Conservation (phyloP, 2,888 invertebrate genomes). For the Rhorus exstirpatorius region DNA sequence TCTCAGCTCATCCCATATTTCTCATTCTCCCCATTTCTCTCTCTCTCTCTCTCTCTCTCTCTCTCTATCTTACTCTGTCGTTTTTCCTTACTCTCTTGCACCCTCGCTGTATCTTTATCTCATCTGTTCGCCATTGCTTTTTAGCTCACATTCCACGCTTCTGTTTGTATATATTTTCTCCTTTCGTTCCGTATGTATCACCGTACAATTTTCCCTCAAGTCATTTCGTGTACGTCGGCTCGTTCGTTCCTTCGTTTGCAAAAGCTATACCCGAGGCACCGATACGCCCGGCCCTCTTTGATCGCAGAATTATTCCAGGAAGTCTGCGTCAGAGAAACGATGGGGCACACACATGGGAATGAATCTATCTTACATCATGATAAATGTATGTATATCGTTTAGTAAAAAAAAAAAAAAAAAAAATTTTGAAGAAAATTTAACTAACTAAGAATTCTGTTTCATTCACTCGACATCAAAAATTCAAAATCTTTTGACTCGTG, state of each 20-base stretch:
- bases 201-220: slow-evolving; percentile 24
- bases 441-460: too few species aligned
- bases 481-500: neutral
- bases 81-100: slow-evolving; percentile 29
- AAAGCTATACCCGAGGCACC: slow-evolving; percentile 33
- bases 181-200: neutral
- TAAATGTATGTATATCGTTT: neutral
- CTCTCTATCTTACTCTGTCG: slow-evolving; percentile 50
- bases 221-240: slow-evolving; percentile 39
- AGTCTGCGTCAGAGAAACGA: slow-evolving; percentile 27
- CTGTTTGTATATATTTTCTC: slow-evolving; percentile 23
- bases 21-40: too few species aligned
- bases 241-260: slow-evolving; percentile 60
- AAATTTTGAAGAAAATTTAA: too few species aligned
- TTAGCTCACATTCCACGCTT: slow-evolving; percentile 44
- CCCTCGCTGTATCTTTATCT: slow-evolving; percentile 35
- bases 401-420: neutral
- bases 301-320: slow-evolving; percentile 73
- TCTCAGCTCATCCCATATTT: slow-evolving; percentile 66
- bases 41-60: too few species aligned
- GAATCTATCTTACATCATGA: neutral
- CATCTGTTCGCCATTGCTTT: slow-evolving; percentile 43
- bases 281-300: slow-evolving; percentile 45
- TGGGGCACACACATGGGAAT: neutral
- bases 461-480: too few species aligned